These are phyloP conservation scores for Raja brachyura DNA, from an alignment of 2,113 vertebrate genomes.

Conservation along the genomic window DNA sequence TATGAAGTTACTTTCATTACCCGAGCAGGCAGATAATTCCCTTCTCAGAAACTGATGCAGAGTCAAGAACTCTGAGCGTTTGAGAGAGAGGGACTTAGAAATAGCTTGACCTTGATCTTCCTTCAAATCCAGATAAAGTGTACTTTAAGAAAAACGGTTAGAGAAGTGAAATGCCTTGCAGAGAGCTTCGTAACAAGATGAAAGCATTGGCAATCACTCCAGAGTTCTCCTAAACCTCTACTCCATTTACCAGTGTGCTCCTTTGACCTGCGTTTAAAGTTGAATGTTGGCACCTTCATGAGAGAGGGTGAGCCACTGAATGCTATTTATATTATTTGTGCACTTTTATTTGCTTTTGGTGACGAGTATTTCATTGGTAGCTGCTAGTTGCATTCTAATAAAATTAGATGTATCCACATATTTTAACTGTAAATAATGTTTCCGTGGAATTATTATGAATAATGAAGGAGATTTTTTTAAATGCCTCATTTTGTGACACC, in stretches of 20 bases:
- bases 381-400: not conserved
- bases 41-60: not conserved
- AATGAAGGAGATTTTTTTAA: not conserved
- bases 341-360: not conserved
- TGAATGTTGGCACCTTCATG: not conserved
- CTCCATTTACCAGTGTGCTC: not conserved
- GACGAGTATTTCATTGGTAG: not conserved
- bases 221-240: not conserved
- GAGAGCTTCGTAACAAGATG: not conserved
- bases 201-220: not conserved
- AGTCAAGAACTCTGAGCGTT: not conserved
- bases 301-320: not conserved
- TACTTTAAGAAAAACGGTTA: not conserved
- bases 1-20: not conserved
- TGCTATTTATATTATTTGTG: not conserved
- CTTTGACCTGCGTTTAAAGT: slow-evolving; percentile 21
- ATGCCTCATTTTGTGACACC: not conserved
- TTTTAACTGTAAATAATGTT: not conserved
- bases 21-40: not conserved
- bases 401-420: not conserved
- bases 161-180: not conserved
- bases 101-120: not conserved
- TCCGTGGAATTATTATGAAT: not conserved
- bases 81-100: not conserved
- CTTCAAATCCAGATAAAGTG: not conserved